Evolutionary conservation across 2,797 vertebrate genomes (phyloP).

Genomic region (Silurus aristotelis): DNA sequence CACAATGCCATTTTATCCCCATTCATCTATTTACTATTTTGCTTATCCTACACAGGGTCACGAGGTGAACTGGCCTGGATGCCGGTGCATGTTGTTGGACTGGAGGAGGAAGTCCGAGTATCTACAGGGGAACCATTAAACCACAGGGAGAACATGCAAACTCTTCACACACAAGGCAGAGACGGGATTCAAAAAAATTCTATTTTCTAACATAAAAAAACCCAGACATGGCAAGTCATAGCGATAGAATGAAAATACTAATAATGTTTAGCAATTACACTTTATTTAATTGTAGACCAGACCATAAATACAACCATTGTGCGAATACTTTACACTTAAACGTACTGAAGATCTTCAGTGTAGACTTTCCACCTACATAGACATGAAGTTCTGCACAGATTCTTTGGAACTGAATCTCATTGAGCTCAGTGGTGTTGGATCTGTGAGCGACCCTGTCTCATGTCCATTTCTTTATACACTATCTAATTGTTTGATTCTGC

Average conservation of each 20-base stretch:
- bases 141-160: too few species aligned
- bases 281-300: not conserved
- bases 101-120: too few species aligned
- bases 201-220: too few species aligned
- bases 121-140: too few species aligned
- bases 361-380: not conserved
- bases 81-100: too few species aligned
- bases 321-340: not conserved
- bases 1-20: not conserved
- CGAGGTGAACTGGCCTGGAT: too few species aligned
- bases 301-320: not conserved
- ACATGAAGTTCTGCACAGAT: not conserved
- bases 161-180: too few species aligned
- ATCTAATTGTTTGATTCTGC: not conserved
- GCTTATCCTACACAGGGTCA: too few species aligned
- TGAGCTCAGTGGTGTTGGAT: too few species aligned
- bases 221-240: too few species aligned
- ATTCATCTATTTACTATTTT: too few species aligned
- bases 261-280: not conserved
- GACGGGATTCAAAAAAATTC: too few species aligned
- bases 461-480: not conserved
- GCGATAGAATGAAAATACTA: not conserved
- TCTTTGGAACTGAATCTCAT: not conserved
- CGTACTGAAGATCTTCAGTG: not conserved
- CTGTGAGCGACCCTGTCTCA: not conserved